Evolutionary conservation across 2,797 vertebrate genomes (phyloP).

Genomic region (Buceros bicornis): DNA sequence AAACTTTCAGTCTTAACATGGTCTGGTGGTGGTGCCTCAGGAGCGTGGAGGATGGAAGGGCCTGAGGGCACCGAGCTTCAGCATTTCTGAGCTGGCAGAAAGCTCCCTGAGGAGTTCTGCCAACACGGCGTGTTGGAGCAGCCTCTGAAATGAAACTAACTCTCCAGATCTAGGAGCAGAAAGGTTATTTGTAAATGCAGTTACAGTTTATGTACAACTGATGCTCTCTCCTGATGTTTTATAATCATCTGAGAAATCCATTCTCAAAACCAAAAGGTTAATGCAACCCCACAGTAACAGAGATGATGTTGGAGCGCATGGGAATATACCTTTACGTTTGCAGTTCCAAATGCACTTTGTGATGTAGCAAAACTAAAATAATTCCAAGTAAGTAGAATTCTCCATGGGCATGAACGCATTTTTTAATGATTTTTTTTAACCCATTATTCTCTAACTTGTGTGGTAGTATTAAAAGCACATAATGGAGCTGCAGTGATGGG

Average conservation of each 20-base stretch:
- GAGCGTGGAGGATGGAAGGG: background rate
- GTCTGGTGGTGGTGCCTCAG: background rate
- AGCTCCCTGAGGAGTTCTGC: background rate
- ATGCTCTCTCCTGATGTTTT: conserved; percentile 10
- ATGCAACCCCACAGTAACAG: conserved; percentile 8
- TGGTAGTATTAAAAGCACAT: background rate
- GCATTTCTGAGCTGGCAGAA: background rate
- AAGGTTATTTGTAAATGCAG: conserved; percentile 54
- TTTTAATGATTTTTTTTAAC: background rate
- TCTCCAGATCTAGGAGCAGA: background rate
- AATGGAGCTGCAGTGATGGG: background rate
- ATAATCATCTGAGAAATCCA: conserved; percentile 10
- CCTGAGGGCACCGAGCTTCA: conserved; percentile 9
- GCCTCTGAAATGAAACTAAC: background rate
- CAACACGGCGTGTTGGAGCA: background rate
- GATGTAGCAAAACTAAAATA: background rate
- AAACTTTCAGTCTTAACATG: background rate
- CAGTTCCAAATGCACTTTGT: background rate
- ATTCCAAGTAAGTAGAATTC: background rate
- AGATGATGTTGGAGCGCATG: background rate
- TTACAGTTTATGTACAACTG: background rate
- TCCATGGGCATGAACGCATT: background rate
- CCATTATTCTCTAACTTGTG: background rate
- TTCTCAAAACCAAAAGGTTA: conserved; percentile 46
- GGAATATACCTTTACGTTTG: background rate